A percentile compares a stretch with the other conserved stretches of the same genome.
Evolutionary conservation across 2,888 invertebrate species (phyloP).

Genomic region (Drosophila subsilvestris): DNA sequence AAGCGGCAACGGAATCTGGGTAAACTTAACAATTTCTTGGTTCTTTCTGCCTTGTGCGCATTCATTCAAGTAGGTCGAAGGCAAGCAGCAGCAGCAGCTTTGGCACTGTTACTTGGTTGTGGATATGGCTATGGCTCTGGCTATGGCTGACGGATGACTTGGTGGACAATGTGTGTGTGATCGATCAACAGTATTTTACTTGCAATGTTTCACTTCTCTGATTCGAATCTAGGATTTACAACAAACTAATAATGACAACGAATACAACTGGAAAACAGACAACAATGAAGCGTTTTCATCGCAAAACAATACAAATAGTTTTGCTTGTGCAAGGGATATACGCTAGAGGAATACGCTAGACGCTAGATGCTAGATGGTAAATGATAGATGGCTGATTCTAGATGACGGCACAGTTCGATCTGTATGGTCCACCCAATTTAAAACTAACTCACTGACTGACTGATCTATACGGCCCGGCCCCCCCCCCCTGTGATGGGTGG

Average conservation of each 20-base stretch:
- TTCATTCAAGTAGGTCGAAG: constrained; percentile 14
- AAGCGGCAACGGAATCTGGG: constrained; percentile 5
- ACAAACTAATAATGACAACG: constrained; percentile 53
- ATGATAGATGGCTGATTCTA: constrained; percentile 1
- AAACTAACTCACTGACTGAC: constrained; percentile 12
- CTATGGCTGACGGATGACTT: constrained; percentile 1
- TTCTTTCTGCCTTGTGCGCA: constrained; percentile 7
- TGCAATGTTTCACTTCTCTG: constrained; percentile 1
- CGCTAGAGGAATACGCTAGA: constrained; percentile 22
- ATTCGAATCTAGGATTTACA: constrained; percentile 35
- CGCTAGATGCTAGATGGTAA: constrained; percentile 3
- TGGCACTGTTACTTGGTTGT: constrained; percentile 51
- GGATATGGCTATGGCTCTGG: constrained; percentile 8
- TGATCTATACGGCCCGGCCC: background rate
- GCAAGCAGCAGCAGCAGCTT: constrained; percentile 22
- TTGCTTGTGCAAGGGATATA: constrained; percentile 51
- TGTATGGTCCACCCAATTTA: constrained; percentile 12
- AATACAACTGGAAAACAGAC: constrained; percentile 65
- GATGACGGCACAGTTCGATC: constrained; percentile 12
- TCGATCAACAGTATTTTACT: constrained; percentile 30
- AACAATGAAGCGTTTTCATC: constrained; percentile 63
- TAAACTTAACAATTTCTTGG: constrained; percentile 14
- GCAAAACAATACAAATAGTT: constrained; percentile 35
- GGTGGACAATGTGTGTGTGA: constrained; percentile 16
- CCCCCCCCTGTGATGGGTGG: background rate